Percentiles rank a stretch among this genome's conserved stretches.
These are phyloP conservation scores for Chloroceryle amazona DNA, from an alignment of 2,797 vertebrate genomes.

Conservation along the genomic window DNA sequence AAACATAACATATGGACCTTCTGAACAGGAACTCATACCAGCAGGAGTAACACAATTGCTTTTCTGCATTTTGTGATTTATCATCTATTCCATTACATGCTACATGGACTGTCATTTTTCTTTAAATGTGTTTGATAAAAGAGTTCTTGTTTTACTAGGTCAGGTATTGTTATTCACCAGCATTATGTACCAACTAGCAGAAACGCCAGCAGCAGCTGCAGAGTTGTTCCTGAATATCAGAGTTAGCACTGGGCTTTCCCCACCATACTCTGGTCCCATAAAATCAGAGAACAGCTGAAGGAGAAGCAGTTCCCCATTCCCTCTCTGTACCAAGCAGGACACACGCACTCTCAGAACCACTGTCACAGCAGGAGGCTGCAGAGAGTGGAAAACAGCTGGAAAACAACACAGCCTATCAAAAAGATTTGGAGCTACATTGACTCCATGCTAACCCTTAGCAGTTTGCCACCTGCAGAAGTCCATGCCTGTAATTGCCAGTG, in stretches of 20 bases:
- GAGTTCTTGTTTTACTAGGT: constrained; percentile 53
- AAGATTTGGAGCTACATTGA: accelerated
- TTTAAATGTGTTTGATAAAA: constrained; percentile 71
- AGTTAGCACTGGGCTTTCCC: not conserved
- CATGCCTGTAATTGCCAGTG: not conserved
- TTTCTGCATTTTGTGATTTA: constrained; percentile 62
- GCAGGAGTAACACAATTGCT: constrained; percentile 61
- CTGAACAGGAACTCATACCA: constrained; percentile 25
- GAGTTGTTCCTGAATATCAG: not conserved
- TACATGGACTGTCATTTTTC: constrained; percentile 32
- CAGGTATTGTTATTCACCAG: constrained; percentile 65
- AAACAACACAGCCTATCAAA: too few species aligned
- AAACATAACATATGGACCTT: constrained; percentile 44
- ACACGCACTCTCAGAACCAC: accelerated
- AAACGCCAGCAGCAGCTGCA: not conserved
- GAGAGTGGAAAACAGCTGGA: not conserved
- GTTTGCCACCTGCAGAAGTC: not conserved
- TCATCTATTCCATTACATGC: constrained; percentile 67
- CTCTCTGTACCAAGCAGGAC: accelerated
- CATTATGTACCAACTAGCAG: not conserved
- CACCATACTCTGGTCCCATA: not conserved
- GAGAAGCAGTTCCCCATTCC: not conserved
- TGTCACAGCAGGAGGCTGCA: not conserved
- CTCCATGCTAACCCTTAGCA: accelerated
- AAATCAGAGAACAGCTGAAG: not conserved